These are phyloP conservation scores for Agriotes lineatus DNA, from an alignment of 2,888 invertebrate genomes.

Conservation along the genomic window DNA sequence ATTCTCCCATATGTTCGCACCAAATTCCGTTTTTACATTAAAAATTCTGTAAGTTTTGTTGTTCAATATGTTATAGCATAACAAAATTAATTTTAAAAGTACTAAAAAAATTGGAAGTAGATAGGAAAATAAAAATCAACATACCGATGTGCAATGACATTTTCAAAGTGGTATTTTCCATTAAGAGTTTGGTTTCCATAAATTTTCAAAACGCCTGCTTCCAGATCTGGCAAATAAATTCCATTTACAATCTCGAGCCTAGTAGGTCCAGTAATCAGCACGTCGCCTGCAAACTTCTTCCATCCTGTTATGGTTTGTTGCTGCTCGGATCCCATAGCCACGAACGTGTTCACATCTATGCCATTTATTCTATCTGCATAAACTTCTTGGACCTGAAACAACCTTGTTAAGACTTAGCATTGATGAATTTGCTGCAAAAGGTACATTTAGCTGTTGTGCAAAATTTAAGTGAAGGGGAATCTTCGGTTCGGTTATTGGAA, in stretches of 20 bases:
- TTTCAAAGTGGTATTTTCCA: constrained; percentile 64
- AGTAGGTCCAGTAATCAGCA: constrained; percentile 65
- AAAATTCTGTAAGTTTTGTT: constrained; percentile 31
- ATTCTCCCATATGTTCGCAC: constrained; percentile 50
- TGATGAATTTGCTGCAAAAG: no score
- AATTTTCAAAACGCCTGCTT: constrained; percentile 63
- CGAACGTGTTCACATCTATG: constrained; percentile 63
- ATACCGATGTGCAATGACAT: constrained; percentile 57
- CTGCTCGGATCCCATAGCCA: constrained; percentile 63
- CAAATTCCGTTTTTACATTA: constrained; percentile 48
- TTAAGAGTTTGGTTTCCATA: constrained; percentile 66
- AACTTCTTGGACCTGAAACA: constrained; percentile 59
- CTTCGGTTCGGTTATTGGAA: constrained; percentile 59
- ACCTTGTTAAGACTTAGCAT: no score
- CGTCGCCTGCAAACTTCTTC: constrained; percentile 66
- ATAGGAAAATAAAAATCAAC: constrained; percentile 9
- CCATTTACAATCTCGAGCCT: constrained; percentile 66
- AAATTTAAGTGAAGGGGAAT: constrained; percentile 63
- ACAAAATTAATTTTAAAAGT: neutral
- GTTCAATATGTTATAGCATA: neutral
- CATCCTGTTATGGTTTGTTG: constrained; percentile 66
- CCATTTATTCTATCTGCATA: constrained; percentile 66
- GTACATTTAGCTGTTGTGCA: constrained; percentile 59
- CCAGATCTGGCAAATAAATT: constrained; percentile 64
- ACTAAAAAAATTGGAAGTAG: neutral